These are phyloP conservation scores for Chouioia cunea DNA, from an alignment of 2,888 invertebrate species.

Conservation along the genomic window DNA sequence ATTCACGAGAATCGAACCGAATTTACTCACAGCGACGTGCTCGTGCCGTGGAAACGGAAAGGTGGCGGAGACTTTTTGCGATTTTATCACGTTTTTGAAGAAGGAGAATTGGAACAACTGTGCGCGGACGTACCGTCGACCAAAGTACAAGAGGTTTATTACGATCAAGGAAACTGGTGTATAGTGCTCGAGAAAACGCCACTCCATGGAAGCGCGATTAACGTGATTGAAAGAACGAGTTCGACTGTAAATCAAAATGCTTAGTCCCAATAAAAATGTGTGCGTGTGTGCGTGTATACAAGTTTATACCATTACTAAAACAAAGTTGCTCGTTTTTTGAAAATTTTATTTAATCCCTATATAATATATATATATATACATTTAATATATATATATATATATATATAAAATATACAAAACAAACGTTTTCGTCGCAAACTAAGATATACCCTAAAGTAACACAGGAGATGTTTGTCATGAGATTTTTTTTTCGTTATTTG, in stretches of 20 bases:
- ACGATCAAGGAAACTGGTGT: conserved; percentile 98
- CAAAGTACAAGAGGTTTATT: conserved; percentile 79
- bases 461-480: conserved; percentile 71
- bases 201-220: background rate
- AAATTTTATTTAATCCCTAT: conserved; percentile 75
- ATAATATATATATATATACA: too few species aligned
- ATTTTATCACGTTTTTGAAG: conserved; percentile 94
- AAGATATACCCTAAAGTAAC: conserved; percentile 71
- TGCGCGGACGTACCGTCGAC: conserved; percentile 72
- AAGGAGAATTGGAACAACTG: conserved; percentile 81
- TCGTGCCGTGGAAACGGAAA: conserved; percentile 95
- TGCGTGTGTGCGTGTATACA: conserved; percentile 21
- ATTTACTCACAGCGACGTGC: conserved; percentile 89
- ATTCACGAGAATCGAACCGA: conserved; percentile 92
- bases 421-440: conserved; percentile 71
- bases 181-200: conserved; percentile 78
- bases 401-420: conserved; percentile 75
- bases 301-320: conserved; percentile 36
- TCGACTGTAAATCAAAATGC: background rate
- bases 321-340: conserved; percentile 65
- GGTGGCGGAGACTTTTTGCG: conserved; percentile 75
- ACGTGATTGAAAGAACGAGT: background rate
- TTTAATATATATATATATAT: too few species aligned
- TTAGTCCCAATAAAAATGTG: background rate
- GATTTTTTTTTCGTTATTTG: conserved; percentile 67